phyloP scores from a whole-genome alignment of 1,140 invertebrate species.

The Macrobrachium nipponense region DNA sequence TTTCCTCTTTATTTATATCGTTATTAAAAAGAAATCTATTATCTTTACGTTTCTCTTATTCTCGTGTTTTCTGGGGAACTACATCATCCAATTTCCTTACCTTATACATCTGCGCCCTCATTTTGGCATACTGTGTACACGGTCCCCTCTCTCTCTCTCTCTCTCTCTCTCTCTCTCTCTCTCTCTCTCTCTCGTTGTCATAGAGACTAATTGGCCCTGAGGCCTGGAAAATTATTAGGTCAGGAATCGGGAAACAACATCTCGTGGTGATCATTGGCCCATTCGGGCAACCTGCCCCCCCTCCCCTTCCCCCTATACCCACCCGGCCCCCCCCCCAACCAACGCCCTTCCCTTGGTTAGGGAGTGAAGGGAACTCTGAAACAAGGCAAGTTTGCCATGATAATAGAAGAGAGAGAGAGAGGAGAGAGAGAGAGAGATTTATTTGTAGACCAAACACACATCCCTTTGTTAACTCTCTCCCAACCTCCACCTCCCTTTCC shows the following conservation, averaged over 20 bases:
- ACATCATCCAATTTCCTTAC: neutral
- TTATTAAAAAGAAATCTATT: too few relatives aligned
- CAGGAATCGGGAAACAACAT: slow-evolving; percentile 38
- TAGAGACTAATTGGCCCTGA: slow-evolving; percentile 37
- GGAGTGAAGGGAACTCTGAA: neutral
- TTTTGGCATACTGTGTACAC: neutral
- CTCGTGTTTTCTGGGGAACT: neutral
- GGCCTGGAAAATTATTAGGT: slow-evolving; percentile 43
- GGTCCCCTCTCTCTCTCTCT: slow-evolving; percentile 26
- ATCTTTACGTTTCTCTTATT: neutral
- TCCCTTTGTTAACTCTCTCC: neutral
- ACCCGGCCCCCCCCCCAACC: too few relatives aligned
- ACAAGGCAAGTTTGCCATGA: slow-evolving; percentile 31
- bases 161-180: slow-evolving; percentile 41
- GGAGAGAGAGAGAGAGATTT: slow-evolving; percentile 6
- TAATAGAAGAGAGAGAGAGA: slow-evolving; percentile 7
- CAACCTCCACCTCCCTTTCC: too few relatives aligned
- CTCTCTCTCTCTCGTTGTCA: slow-evolving; percentile 45
- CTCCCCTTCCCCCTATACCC: too few relatives aligned
- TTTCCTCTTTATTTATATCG: too few relatives aligned
- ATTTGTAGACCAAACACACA: slow-evolving; percentile 38
- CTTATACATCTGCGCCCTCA: neutral
- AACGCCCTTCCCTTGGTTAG: too few relatives aligned
- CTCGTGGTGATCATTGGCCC: slow-evolving; percentile 26
- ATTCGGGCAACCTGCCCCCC: slow-evolving; percentile 6